A percentile compares a stretch with the other conserved stretches of the same genome.
phyloP scores from a whole-genome alignment of 2,113 vertebrate genomes.

The Fregetta grallaria region DNA sequence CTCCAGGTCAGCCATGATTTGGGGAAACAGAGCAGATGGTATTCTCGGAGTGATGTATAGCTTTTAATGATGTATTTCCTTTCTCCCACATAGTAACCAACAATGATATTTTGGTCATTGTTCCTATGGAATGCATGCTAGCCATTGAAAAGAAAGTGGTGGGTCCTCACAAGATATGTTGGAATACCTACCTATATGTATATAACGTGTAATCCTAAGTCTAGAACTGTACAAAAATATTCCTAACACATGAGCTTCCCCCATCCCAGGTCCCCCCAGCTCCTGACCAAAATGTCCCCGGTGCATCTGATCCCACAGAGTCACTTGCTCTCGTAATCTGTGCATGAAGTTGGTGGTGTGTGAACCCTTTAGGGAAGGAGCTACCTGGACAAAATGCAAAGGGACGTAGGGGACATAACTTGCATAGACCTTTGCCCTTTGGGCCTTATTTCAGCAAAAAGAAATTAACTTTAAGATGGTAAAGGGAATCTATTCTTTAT shows the following conservation, averaged over 20 bases:
- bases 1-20: background rate
- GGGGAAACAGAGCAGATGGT: background rate
- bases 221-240: background rate
- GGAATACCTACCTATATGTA: background rate
- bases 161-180: background rate
- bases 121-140: background rate
- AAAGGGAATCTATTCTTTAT: background rate
- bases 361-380: background rate
- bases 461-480: background rate
- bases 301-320: background rate
- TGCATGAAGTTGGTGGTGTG: background rate
- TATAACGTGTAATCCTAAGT: background rate
- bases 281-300: fast-evolving
- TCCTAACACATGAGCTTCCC: background rate
- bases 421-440: background rate
- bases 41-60: background rate
- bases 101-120: background rate
- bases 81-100: background rate
- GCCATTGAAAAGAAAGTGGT: background rate
- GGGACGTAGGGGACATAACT: background rate
- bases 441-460: background rate
- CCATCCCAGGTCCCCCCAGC: background rate
- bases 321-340: background rate
- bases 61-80: background rate
- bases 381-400: background rate